Percentiles rank a stretch among this genome's conserved stretches.
phyloP scores from a whole-genome alignment of 2,113 vertebrate species.

The Smithornis capensis region DNA sequence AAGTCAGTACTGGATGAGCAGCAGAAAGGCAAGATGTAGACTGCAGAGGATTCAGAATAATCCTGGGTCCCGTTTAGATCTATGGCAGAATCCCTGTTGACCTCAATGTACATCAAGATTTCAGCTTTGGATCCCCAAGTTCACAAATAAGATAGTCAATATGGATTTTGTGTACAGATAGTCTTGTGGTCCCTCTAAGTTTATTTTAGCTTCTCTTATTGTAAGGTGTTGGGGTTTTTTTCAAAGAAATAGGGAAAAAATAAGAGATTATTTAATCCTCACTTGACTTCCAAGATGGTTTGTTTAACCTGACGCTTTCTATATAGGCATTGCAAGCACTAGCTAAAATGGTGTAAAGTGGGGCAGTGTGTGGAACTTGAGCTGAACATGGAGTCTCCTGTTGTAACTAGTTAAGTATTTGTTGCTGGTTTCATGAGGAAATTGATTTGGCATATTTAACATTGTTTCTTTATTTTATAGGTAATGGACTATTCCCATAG shows the following conservation, averaged over 20 bases:
- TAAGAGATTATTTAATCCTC: neutral
- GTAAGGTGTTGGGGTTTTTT: neutral
- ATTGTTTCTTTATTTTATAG: slow-evolving; percentile 62
- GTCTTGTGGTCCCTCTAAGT: neutral
- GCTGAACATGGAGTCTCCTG: neutral
- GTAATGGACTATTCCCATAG: slow-evolving; percentile 58
- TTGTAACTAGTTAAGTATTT: slow-evolving; percentile 38
- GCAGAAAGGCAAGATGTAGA: neutral
- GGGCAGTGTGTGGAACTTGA: neutral
- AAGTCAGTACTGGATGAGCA: neutral
- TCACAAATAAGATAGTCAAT: neutral
- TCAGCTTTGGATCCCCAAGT: neutral
- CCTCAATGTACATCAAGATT: neutral
- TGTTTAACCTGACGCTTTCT: slow-evolving; percentile 29
- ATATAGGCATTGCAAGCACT: neutral
- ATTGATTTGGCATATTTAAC: slow-evolving; percentile 65
- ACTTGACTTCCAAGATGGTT: neutral
- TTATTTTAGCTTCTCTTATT: neutral
- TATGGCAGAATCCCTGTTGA: neutral
- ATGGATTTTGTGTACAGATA: neutral
- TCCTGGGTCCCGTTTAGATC: neutral
- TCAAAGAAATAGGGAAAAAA: neutral
- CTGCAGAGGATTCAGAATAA: neutral
- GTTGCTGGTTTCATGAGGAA: slow-evolving; percentile 53
- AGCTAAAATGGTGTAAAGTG: neutral